These are phyloP conservation scores for Eupithecia subumbrata DNA, from an alignment of 2,888 invertebrate species.

Conservation along the genomic window DNA sequence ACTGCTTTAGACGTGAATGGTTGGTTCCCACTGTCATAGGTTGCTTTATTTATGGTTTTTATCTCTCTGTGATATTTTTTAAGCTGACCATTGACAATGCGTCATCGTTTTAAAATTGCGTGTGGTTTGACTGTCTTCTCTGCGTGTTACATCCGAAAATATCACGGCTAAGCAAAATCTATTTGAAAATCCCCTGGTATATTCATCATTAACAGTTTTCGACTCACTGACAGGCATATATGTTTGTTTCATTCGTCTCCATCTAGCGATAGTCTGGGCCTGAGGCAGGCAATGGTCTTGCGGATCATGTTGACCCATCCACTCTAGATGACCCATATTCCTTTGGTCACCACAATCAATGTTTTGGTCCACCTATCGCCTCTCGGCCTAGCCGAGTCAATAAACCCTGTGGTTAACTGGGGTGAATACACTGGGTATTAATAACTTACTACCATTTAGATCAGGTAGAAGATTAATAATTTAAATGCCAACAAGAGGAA, in stretches of 20 bases:
- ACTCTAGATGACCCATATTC: too few species aligned
- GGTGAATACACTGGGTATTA: neutral
- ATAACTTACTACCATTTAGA: neutral
- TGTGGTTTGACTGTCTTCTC: too few species aligned
- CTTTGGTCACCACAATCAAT: neutral
- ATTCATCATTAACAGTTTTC: neutral
- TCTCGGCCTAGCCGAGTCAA: neutral
- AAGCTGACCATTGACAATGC: neutral
- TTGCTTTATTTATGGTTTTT: neutral
- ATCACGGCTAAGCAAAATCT: too few species aligned
- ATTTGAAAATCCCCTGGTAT: neutral
- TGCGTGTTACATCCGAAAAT: too few species aligned
- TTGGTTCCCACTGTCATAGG: constrained; percentile 15
- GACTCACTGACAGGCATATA: neutral
- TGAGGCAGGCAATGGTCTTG: neutral
- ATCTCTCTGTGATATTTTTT: neutral
- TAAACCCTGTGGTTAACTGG: neutral
- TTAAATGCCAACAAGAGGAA: neutral
- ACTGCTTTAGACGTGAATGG: constrained; percentile 34
- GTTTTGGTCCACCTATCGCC: neutral
- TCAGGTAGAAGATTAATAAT: neutral
- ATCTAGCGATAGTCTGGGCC: neutral
- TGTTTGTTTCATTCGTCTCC: neutral
- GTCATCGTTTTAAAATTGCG: neutral
- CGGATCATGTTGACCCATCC: neutral